A percentile compares a stretch with the other conserved stretches of the same genome.
Conservation (phyloP, 37 sponge, comb jelly and placozoan species). For the Chondrilla cf. caribensis region DNA sequence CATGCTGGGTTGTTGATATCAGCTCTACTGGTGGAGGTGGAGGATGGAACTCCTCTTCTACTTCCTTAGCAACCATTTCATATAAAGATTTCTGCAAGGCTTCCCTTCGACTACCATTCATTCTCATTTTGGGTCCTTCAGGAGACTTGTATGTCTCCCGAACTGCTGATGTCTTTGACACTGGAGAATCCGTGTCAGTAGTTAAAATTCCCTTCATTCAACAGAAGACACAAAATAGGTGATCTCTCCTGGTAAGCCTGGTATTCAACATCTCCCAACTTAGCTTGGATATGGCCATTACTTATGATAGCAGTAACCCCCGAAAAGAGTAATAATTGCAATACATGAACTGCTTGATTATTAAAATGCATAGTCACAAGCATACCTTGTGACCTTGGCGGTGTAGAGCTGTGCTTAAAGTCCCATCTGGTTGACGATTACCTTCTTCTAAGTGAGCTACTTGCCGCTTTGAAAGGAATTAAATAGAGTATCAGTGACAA, state of each 20-base stretch:
- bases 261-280: too few species aligned
- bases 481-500: not conserved
- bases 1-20: constrained; percentile 62
- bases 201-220: constrained; percentile 48
- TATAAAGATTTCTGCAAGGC: constrained; percentile 25
- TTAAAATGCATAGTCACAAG: too few species aligned
- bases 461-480: constrained; percentile 39
- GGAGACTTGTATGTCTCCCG: constrained; percentile 31
- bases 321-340: too few species aligned
- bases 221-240: too few species aligned
- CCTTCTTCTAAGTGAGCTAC: constrained; percentile 51
- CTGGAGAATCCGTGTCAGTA: not conserved
- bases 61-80: constrained; percentile 50
- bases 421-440: constrained; percentile 47
- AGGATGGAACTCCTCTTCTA: constrained; percentile 61
- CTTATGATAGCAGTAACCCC: too few species aligned
- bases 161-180: constrained; percentile 24
- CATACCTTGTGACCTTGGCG: constrained; percentile 57
- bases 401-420: constrained; percentile 45
- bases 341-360: too few species aligned
- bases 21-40: constrained; percentile 59
- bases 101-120: constrained; percentile 31
- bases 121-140: not conserved
- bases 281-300: too few species aligned
- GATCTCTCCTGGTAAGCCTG: too few species aligned